A percentile compares a stretch with the other conserved stretches of the same genome.
phyloP scores from a whole-genome alignment of 2,888 invertebrate genomes.

The Drosophila formosana region DNA sequence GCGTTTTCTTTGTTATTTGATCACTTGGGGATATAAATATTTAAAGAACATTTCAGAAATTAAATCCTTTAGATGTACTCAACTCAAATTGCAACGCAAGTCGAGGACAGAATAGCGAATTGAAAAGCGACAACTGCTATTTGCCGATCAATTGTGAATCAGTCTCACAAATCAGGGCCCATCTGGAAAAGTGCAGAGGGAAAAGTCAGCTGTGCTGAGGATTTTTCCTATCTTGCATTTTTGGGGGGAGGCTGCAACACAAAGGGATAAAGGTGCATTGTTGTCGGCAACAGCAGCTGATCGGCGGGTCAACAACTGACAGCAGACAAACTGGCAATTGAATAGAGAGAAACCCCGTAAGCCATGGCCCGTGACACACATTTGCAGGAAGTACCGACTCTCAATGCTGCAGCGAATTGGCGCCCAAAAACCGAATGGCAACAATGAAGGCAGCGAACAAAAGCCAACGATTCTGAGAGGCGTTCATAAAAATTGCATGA shows the following conservation, averaged over 20 bases:
- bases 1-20: neutral
- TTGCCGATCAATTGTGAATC: conserved; percentile 26
- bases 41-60: neutral
- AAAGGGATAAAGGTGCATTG: conserved; percentile 51
- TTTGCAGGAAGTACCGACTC: conserved; percentile 42
- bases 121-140: conserved; percentile 20
- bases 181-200: conserved; percentile 49
- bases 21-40: neutral
- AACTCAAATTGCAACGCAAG: neutral
- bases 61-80: neutral
- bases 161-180: conserved; percentile 31
- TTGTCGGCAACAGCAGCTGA: conserved; percentile 70
- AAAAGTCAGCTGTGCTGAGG: conserved; percentile 43
- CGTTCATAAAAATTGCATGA: conserved; percentile 66
- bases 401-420: conserved; percentile 56
- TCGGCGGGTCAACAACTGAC: conserved; percentile 48
- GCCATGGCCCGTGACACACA: conserved; percentile 76
- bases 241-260: conserved; percentile 27
- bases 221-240: neutral
- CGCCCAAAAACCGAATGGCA: conserved; percentile 58
- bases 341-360: conserved; percentile 31
- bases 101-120: neutral
- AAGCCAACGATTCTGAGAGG: conserved; percentile 21
- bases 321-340: conserved; percentile 41
- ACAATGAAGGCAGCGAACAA: conserved; percentile 31